Evolutionary conservation across 2,888 invertebrate genomes (phyloP).

Genomic region (Drosophila hamatofila): DNA sequence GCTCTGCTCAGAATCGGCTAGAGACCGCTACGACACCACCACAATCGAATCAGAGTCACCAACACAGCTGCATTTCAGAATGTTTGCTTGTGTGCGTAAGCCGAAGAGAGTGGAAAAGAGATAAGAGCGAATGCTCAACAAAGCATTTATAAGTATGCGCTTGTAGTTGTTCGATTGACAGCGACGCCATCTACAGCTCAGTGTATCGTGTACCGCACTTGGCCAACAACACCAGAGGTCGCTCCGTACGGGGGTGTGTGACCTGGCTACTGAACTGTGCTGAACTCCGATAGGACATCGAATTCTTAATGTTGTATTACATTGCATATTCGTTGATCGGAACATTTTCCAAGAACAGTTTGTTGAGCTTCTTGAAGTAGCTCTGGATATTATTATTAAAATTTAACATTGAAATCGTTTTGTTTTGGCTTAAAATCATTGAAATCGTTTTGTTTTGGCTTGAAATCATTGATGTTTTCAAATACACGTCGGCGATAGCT

Average conservation of each 20-base stretch:
- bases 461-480: too few relatives aligned
- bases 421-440: too few relatives aligned
- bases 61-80: conserved; percentile 42
- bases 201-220: not conserved
- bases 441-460: too few relatives aligned
- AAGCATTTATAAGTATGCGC: not conserved
- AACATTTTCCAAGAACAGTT: not conserved
- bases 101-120: conserved; percentile 45
- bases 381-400: too few relatives aligned
- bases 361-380: not conserved
- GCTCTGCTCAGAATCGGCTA: conserved; percentile 61
- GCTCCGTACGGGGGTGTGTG: conserved; percentile 47
- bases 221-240: conserved; percentile 65
- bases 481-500: too few relatives aligned
- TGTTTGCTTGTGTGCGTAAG: conserved; percentile 55
- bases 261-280: conserved; percentile 27
- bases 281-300: conserved; percentile 33
- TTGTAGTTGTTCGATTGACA: conserved; percentile 11
- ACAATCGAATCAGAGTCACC: conserved; percentile 69
- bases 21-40: conserved; percentile 27
- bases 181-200: conserved; percentile 61
- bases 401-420: too few relatives aligned
- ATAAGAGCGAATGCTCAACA: conserved; percentile 12
- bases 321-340: not conserved
- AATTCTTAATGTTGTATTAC: conserved; percentile 3